Evolutionary conservation across 2,113 vertebrate genomes (phyloP).

Genomic region (Dromiciops gliroides): DNA sequence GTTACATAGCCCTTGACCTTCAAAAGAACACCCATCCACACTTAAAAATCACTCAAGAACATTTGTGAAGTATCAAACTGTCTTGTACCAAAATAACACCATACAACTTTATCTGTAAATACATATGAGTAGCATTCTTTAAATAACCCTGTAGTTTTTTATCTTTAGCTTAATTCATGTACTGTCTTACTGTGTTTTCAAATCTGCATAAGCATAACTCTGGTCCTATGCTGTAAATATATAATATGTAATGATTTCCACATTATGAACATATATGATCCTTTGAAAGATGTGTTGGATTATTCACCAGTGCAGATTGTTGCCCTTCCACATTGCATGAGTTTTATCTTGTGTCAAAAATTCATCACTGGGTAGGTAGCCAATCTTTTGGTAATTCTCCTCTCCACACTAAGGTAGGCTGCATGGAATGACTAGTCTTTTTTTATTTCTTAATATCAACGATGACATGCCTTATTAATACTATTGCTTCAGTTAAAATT

Average conservation of each 20-base stretch:
- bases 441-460: not conserved
- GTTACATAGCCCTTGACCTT: accelerated
- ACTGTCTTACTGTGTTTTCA: not conserved
- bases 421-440: not conserved
- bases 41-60: too few species aligned
- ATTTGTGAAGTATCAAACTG: not conserved
- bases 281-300: not conserved
- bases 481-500: not conserved
- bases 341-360: not conserved
- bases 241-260: accelerated
- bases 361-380: not conserved
- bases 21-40: not conserved
- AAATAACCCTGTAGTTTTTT: accelerated
- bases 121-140: not conserved
- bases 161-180: not conserved
- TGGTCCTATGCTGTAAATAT: accelerated
- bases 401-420: not conserved
- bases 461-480: not conserved
- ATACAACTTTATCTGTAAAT: accelerated
- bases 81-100: not conserved
- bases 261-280: accelerated
- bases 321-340: not conserved
- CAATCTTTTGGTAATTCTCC: not conserved
- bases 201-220: accelerated
- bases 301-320: not conserved